A percentile compares a stretch with the other conserved stretches of the same genome.
Conservation (phyloP, 2,888 invertebrate species). For the Euzophera pinguis region DNA sequence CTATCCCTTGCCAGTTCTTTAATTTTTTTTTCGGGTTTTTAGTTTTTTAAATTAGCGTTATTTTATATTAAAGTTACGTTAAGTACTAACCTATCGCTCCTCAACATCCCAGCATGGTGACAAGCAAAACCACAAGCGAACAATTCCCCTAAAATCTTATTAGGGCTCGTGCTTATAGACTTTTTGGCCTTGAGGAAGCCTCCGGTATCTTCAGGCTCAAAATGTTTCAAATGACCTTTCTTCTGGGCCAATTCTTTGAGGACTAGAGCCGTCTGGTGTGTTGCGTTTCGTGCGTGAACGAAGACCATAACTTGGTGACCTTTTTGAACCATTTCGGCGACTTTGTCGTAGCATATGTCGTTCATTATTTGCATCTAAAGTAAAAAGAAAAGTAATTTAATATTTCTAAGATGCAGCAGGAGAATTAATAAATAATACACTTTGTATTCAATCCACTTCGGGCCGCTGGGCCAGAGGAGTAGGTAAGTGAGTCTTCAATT, state of each 20-base stretch:
- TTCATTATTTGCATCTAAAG: slow-evolving; percentile 88
- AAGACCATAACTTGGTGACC: slow-evolving; percentile 99
- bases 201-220: slow-evolving; percentile 82
- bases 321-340: slow-evolving; percentile 89
- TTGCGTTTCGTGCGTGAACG: slow-evolving; percentile 98
- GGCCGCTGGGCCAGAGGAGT: no score
- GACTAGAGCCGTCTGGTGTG: slow-evolving; percentile 91
- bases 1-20: no score
- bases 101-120: slow-evolving; percentile 97
- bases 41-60: no score
- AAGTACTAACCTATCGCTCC: slow-evolving; percentile 86
- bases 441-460: no score
- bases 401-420: no score
- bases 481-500: no score
- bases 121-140: slow-evolving; percentile 94
- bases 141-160: slow-evolving; percentile 90
- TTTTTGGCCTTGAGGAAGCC: slow-evolving; percentile 85
- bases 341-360: slow-evolving; percentile 95
- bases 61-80: neutral
- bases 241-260: slow-evolving; percentile 90
- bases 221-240: slow-evolving; percentile 84
- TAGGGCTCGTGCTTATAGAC: slow-evolving; percentile 85
- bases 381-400: neutral
- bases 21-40: no score
- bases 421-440: no score